These are phyloP conservation scores for Gallinago solitaria DNA, from an alignment of 2,797 vertebrate species.

Conservation along the genomic window DNA sequence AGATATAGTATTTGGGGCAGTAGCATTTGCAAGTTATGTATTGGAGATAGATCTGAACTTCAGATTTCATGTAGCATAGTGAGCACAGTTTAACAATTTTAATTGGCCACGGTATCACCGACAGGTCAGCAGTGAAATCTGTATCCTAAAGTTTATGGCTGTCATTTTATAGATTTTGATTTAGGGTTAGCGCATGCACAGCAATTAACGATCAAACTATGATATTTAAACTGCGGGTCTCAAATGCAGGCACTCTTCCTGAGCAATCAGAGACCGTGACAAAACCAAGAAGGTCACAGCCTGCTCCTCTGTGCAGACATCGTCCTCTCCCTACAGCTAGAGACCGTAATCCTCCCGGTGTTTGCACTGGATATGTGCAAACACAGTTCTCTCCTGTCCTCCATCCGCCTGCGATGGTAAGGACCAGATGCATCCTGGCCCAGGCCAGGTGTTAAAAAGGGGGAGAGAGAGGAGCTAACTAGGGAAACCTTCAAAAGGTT, in stretches of 20 bases:
- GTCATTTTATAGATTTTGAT: slow-evolving; percentile 44
- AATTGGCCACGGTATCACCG: not conserved
- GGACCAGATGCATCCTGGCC: not conserved
- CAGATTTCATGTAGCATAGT: not conserved
- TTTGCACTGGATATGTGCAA: slow-evolving; percentile 9
- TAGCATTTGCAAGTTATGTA: not conserved
- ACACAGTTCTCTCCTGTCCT: not conserved
- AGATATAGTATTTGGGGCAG: not conserved
- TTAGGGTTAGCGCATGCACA: not conserved
- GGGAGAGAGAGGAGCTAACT: not conserved
- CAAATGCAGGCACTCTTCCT: not conserved
- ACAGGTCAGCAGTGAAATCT: slow-evolving; percentile 8
- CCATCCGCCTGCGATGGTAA: accelerated
- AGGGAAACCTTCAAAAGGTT: slow-evolving; percentile 45
- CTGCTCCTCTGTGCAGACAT: not conserved
- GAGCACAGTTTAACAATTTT: slow-evolving; percentile 16
- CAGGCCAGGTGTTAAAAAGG: not conserved
- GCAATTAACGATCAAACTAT: slow-evolving; percentile 22
- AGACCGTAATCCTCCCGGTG: not conserved
- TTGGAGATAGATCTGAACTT: not conserved
- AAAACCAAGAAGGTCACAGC: slow-evolving; percentile 27
- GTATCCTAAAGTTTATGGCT: slow-evolving; percentile 13
- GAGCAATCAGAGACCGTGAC: not conserved
- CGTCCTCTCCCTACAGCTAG: not conserved
- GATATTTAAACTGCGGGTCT: slow-evolving; percentile 30